Conservation (phyloP, 2,113 vertebrate species). For the Bostrychus sinensis region DNA sequence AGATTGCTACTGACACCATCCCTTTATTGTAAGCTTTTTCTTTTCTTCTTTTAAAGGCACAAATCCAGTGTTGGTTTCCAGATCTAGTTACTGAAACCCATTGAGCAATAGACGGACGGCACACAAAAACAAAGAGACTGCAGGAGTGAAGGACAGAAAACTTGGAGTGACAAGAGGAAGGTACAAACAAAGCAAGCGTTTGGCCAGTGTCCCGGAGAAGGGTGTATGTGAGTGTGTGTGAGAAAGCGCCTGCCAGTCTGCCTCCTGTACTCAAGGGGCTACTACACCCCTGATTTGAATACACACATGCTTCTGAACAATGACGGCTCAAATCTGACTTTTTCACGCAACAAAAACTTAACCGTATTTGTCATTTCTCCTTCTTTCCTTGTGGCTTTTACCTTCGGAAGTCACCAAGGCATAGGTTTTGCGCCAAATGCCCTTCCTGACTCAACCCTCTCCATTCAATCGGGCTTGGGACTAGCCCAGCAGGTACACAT, state of each 20-base stretch:
- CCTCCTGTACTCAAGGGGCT: slow-evolving; percentile 60
- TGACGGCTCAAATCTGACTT: slow-evolving; percentile 10
- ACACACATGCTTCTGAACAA: slow-evolving; percentile 44
- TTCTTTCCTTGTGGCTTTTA: background rate
- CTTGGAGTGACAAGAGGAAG: slow-evolving; percentile 70
- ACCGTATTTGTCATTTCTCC: background rate
- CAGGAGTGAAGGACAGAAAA: slow-evolving; percentile 67
- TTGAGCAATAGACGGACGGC: slow-evolving; percentile 25
- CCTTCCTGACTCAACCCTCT: no score
- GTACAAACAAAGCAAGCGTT: slow-evolving; percentile 72
- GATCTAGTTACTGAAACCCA: slow-evolving; percentile 23
- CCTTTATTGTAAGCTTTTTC: background rate
- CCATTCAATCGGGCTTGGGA: no score
- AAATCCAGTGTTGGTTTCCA: background rate
- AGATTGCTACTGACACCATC: background rate
- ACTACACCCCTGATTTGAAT: slow-evolving; percentile 51
- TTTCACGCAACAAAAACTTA: slow-evolving; percentile 2
- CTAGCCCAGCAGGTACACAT: no score
- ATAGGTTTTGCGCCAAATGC: no score
- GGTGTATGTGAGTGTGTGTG: slow-evolving; percentile 49
- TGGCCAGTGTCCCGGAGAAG: slow-evolving; percentile 62
- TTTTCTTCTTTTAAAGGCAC: background rate
- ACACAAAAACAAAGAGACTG: slow-evolving; percentile 45
- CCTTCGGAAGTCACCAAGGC: no score
- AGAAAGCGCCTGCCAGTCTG: slow-evolving; percentile 70